These are phyloP conservation scores for Drosophila putrida DNA, from an alignment of 2,888 invertebrate genomes.

Conservation along the genomic window DNA sequence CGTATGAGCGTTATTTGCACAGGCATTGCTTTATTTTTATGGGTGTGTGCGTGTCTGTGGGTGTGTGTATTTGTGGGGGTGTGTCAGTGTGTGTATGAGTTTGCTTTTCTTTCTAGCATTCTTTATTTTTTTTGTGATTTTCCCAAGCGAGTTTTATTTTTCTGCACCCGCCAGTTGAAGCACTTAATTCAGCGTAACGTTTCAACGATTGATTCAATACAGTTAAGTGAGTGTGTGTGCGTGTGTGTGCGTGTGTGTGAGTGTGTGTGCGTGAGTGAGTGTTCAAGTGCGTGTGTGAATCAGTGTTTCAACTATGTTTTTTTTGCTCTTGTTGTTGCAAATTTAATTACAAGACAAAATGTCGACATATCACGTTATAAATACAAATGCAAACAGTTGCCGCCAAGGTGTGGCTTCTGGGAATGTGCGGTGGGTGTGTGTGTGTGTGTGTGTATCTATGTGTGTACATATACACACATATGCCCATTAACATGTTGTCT, in stretches of 20 bases:
- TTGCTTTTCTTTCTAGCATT: conserved; percentile 25
- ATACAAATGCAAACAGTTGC: conserved; percentile 54
- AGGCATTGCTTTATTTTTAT: conserved; percentile 44
- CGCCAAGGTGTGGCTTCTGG: neutral
- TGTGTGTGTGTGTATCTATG: neutral
- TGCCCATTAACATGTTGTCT: conserved; percentile 21
- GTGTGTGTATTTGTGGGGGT: conserved; percentile 6
- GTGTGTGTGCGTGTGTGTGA: conserved; percentile 8
- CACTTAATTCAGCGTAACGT: conserved; percentile 60
- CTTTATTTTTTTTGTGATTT: conserved; percentile 5
- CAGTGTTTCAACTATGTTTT: conserved; percentile 22
- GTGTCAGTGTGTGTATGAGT: neutral
- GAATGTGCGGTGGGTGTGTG: neutral
- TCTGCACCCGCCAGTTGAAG: conserved; percentile 27
- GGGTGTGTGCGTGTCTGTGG: neutral
- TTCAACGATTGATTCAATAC: conserved; percentile 68
- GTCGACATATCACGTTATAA: conserved; percentile 66
- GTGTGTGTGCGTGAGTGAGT: conserved; percentile 24
- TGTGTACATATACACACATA: neutral
- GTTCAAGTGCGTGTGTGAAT: conserved; percentile 22
- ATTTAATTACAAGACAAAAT: conserved; percentile 76
- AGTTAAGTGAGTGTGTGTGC: conserved; percentile 30
- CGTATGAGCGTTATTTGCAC: conserved; percentile 76
- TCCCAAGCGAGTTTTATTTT: conserved; percentile 6
- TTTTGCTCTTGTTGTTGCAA: conserved; percentile 42